Conservation (phyloP, 2,797 vertebrate genomes). For the Catostomus latipinnis region DNA sequence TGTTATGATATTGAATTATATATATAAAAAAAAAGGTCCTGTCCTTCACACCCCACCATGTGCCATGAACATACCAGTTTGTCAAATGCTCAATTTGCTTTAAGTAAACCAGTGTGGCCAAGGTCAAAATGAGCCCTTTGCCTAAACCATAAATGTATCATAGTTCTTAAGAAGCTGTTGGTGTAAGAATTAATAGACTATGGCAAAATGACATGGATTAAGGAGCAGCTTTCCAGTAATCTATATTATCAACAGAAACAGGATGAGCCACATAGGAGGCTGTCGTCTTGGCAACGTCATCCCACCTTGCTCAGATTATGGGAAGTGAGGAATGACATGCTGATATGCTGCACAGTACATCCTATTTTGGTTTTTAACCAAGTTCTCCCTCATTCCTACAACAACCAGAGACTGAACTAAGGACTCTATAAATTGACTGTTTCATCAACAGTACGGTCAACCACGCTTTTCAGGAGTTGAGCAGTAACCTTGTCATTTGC, state of each 20-base stretch:
- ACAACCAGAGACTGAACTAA: not conserved
- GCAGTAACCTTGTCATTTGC: slow-evolving; percentile 15
- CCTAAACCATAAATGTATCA: slow-evolving; percentile 24
- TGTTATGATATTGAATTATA: not conserved
- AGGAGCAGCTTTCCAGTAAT: slow-evolving; percentile 25
- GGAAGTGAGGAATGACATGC: slow-evolving; percentile 35
- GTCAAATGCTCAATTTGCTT: slow-evolving; percentile 39
- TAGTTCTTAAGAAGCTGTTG: slow-evolving; percentile 22
- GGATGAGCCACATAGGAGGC: slow-evolving; percentile 25
- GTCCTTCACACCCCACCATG: slow-evolving; percentile 40
- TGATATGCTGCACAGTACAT: not conserved
- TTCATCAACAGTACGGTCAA: not conserved
- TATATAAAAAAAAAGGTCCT: not conserved
- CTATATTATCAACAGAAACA: slow-evolving; percentile 36
- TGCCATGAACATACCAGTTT: slow-evolving; percentile 14
- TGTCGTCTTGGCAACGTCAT: slow-evolving; percentile 45
- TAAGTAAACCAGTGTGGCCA: slow-evolving; percentile 22
- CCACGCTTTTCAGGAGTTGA: not conserved
- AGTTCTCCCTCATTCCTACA: not conserved
- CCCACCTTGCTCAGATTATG: slow-evolving; percentile 46
- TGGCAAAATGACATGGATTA: slow-evolving; percentile 44
- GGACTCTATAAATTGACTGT: not conserved
- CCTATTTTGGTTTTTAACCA: not conserved
- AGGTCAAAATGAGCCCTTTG: slow-evolving; percentile 30
- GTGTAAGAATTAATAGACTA: slow-evolving; percentile 39